Evolutionary conservation across 1,140 invertebrate species (phyloP), one percentile per base, ranked within the genome.

Genomic region (Schlechtendalia chinensis): DNA sequence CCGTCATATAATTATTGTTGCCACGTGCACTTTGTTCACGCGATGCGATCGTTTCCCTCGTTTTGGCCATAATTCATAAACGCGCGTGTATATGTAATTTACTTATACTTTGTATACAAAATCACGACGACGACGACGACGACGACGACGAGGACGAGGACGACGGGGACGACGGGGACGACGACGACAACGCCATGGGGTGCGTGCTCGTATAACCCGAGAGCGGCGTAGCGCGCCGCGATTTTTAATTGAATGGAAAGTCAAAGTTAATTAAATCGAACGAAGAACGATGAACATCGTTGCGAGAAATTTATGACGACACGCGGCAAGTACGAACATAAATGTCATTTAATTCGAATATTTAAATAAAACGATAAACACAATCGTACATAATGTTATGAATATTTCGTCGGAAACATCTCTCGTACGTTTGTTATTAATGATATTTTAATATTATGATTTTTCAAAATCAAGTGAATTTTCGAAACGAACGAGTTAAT

Each of bases 191-290:
- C 32, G 32, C 32, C 32, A 39, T 8, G 17, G 61, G 61, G 27
- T 65, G 29, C 10, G 19, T 32, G 61, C 17, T 14, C 8, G 32
- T 39, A 39, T 39, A 39, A 39, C 16, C 24, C 24, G 27, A 29
- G 32, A 39, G 3, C 32, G 32, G 32, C 8, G 8, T 61, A 61
- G 27, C 27, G 5, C 24, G 29, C 16, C 27, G 2, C 29, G 19
- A 17, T 32, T 65, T 67, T 67, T 45, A 67, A 67, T 45, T 67
- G n/a, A 5, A 45, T 39, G 32, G 45, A 45, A 22, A 45, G n/a
- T 67, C 63, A 45, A 22, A 45, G 63, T 67, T 67, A 45, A 22
- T 67, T 22, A 39, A 67, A 45, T 45, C 12, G 32, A 67, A 67
- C 19, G 11, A 17, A 32, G 3, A n/a, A 45, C 59, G 27, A 29